Evolutionary conservation across 2,888 invertebrate genomes (phyloP), one percentile per base, ranked within the genome.

Genomic region (Teleiodes luculella): DNA sequence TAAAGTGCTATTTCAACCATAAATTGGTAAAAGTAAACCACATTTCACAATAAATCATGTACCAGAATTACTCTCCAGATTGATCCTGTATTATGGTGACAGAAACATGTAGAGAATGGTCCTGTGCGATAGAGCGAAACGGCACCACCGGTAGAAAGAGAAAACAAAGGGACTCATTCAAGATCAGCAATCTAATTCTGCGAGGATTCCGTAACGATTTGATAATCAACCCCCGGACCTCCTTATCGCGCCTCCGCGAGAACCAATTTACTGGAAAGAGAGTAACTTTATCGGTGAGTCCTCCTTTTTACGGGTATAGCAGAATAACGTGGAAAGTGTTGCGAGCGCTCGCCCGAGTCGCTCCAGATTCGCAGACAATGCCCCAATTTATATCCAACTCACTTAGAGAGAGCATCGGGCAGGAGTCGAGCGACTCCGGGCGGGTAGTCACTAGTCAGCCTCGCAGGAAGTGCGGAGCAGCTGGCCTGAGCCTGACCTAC

Each of bases 311-410:
- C 69, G 70, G 62, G 58, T 68, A 70, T 82, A 79, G 78, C 80
- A 83, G 82, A 85, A 86, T 85, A 65, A 70, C 71, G 70, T 78
- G 70, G 67, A 76, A 78, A 79, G 80, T 79, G 77, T 67, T 69
- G 76, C 80, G 78, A 82, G 76, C 79, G 87, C 82, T 86, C 24
- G 20, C 18, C 41, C n/a, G n/a, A n/a, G n/a, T 41, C 24, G 88
- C 81, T 49, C 88, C 80, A 87, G 89, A 83, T 88, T 84, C 85
- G 76, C 87, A 87, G 87, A 89, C 89, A 89, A 88, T 88, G 88
- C 81, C 85, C 89, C 83, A 89, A 88, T 89, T 89, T 88, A 87
- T 86, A 87, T 80, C 86, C 87, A 85, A 88, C 87, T 88, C 88
- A 87, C 84, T 88, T 86, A 86, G 81, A 80, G 76, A 66, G 43